These are phyloP conservation scores for Circaetus cinerascens DNA, from an alignment of 2,113 vertebrate genomes.

Conservation along the genomic window DNA sequence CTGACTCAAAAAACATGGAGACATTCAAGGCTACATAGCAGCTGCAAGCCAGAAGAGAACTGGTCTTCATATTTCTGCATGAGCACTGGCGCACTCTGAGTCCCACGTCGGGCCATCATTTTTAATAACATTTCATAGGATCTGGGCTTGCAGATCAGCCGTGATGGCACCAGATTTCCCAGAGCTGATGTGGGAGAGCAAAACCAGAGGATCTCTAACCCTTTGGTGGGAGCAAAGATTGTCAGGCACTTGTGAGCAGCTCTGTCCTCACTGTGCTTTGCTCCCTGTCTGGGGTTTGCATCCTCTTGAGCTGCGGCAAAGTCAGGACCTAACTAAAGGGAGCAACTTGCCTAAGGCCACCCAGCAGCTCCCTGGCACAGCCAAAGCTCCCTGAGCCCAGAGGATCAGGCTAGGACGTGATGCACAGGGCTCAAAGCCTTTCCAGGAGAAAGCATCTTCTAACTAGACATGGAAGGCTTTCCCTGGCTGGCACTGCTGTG, in stretches of 20 bases:
- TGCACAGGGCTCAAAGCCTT: not conserved
- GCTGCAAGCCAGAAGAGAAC: not conserved
- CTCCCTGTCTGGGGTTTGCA: not conserved
- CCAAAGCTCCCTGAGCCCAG: not conserved
- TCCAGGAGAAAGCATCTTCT: not conserved
- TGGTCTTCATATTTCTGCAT: not conserved
- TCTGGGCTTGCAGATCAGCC: not conserved
- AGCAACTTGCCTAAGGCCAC: not conserved
- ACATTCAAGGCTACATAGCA: accelerated
- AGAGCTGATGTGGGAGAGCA: not conserved
- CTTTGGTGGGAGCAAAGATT: not conserved
- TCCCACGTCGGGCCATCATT: accelerated
- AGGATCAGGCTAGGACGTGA: accelerated
- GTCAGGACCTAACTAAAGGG: not conserved
- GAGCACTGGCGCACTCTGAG: not conserved
- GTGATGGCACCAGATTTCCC: accelerated
- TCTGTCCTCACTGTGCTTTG: not conserved
- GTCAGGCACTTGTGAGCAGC: not conserved
- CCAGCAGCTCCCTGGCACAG: not conserved
- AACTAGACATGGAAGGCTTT: not conserved
- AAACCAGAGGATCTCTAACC: not conserved
- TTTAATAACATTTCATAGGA: not conserved
- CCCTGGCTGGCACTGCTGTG: not conserved
- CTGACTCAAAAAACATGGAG: accelerated
- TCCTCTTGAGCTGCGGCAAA: not conserved